Percentiles rank a stretch among this genome's conserved stretches.
Conservation (phyloP, 2,797 vertebrate genomes). For the Amazona ochrocephala region DNA sequence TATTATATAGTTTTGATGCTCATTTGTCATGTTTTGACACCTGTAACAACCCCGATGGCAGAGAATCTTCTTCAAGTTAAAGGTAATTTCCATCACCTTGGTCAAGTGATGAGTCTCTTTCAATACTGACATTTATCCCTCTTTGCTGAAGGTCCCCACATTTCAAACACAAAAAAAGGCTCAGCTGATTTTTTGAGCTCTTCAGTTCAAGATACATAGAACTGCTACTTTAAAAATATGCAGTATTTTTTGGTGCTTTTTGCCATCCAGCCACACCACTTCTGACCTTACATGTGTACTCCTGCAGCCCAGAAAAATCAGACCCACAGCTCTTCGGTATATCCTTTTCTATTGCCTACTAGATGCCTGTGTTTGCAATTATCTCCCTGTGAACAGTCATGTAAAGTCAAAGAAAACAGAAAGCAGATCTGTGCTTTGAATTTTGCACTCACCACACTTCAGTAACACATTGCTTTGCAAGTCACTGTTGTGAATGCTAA, state of each 20-base stretch:
- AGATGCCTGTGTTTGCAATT: neutral
- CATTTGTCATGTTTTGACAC: neutral
- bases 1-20: neutral
- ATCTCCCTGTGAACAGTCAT: neutral
- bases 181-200: neutral
- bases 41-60: neutral
- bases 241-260: neutral
- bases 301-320: neutral
- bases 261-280: neutral
- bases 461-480: conserved; percentile 1
- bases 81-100: neutral
- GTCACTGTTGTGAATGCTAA: neutral
- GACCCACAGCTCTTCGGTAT: neutral
- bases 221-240: neutral
- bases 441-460: conserved; percentile 5
- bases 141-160: neutral
- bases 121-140: neutral
- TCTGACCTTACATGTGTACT: neutral
- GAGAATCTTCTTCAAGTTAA: neutral
- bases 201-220: neutral
- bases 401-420: conserved; percentile 38
- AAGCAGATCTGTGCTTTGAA: conserved; percentile 26
- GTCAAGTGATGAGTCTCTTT: neutral
- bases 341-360: neutral
- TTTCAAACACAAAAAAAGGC: neutral